Evolutionary conservation across 2,113 vertebrate species (phyloP).

Genomic region (Bungarus multicinctus): DNA sequence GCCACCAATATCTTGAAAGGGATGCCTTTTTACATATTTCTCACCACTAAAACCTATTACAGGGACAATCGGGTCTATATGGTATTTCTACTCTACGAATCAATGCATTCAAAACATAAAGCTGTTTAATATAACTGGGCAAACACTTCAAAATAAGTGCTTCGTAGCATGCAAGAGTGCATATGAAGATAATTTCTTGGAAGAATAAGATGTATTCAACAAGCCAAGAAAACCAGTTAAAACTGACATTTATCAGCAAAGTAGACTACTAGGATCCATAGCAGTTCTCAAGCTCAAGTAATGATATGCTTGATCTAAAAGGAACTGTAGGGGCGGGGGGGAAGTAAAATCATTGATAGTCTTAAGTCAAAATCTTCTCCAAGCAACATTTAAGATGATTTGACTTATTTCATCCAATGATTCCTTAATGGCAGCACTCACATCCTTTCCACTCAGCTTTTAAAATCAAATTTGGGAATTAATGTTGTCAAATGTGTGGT

Average conservation of each 20-base stretch:
- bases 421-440: neutral
- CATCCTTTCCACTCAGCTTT: neutral
- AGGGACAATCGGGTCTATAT: constrained; percentile 12
- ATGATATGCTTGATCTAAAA: neutral
- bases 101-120: constrained; percentile 26
- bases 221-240: neutral
- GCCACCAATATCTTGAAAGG: constrained; percentile 48
- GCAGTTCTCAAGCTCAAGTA: neutral
- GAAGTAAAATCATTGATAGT: neutral
- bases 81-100: constrained; percentile 36
- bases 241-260: neutral
- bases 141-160: neutral
- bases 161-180: neutral
- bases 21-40: constrained; percentile 55
- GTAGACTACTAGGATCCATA: neutral
- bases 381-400: neutral
- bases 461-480: neutral
- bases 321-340: too few species aligned
- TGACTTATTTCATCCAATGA: neutral
- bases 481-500: neutral
- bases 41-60: constrained; percentile 45
- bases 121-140: constrained; percentile 2
- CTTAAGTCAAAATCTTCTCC: neutral
- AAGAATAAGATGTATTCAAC: neutral
- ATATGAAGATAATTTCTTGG: neutral